phyloP scores from a whole-genome alignment of 2,888 invertebrate species.

The Drosophila phalerata region DNA sequence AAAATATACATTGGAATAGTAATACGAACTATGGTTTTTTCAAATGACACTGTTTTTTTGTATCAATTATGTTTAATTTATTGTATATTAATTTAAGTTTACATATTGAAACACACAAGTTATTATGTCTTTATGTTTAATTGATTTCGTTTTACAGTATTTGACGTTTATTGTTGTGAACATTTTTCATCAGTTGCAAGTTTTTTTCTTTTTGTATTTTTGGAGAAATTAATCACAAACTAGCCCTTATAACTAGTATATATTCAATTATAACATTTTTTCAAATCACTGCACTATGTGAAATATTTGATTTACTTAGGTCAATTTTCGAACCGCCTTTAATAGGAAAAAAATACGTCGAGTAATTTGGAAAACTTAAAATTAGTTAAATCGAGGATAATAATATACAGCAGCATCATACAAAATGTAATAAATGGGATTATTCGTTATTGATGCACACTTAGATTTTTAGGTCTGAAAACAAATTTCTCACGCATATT shows the following conservation, averaged over 20 bases:
- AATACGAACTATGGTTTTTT: not conserved
- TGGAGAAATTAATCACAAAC: slow-evolving; percentile 65
- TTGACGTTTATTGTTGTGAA: slow-evolving; percentile 59
- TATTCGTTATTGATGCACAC: slow-evolving; percentile 33
- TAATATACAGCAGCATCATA: slow-evolving; percentile 50
- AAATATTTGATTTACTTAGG: slow-evolving; percentile 4
- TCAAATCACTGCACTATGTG: slow-evolving; percentile 35
- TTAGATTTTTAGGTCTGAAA: slow-evolving; percentile 31
- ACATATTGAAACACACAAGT: slow-evolving; percentile 65
- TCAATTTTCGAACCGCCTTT: slow-evolving; percentile 13
- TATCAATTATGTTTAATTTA: slow-evolving; percentile 59
- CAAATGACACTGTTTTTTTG: slow-evolving; percentile 3
- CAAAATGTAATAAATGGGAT: slow-evolving; percentile 45
- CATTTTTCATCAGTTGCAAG: slow-evolving; percentile 55
- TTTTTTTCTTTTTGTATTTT: slow-evolving; percentile 25
- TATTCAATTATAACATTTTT: slow-evolving; percentile 14
- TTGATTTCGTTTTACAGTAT: slow-evolving; percentile 68
- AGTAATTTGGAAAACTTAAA: slow-evolving; percentile 62
- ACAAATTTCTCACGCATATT: slow-evolving; percentile 30
- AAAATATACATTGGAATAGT: not conserved
- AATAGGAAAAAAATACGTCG: slow-evolving; percentile 24
- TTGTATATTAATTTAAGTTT: slow-evolving; percentile 70
- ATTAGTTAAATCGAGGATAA: slow-evolving; percentile 70
- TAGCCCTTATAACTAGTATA: slow-evolving; percentile 43
- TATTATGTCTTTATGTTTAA: slow-evolving; percentile 66